Evolutionary conservation across 2,888 invertebrate genomes (phyloP).

Genomic region (Ashinkailepas kermadecensis): DNA sequence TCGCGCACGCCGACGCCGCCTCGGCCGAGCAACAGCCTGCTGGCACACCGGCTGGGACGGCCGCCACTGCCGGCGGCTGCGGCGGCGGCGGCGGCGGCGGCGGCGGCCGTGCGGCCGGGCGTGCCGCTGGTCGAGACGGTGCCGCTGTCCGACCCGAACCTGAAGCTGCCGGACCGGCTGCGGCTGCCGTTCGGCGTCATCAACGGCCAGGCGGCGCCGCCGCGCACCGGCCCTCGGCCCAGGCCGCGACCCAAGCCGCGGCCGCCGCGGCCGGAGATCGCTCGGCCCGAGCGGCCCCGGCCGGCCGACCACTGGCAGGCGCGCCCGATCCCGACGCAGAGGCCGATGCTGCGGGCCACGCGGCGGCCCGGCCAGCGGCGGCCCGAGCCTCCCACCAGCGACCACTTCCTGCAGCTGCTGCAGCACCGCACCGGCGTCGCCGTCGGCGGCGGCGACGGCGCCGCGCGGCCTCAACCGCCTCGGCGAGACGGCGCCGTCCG

Average conservation of each 20-base stretch:
- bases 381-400: neutral
- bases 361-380: neutral
- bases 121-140: neutral
- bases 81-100: neutral
- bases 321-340: neutral
- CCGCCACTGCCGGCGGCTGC: neutral
- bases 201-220: neutral
- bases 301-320: neutral
- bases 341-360: neutral
- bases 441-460: neutral
- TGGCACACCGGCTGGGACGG: neutral
- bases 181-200: slow-evolving; percentile 3
- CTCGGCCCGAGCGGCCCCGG: neutral
- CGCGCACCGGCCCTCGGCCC: neutral
- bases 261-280: neutral
- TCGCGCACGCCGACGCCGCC: neutral
- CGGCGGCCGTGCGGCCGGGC: neutral
- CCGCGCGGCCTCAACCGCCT: neutral
- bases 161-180: neutral
- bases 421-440: neutral
- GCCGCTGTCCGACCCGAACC: neutral
- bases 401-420: neutral
- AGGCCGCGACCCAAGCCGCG: neutral
- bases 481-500: no score
- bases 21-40: neutral